phyloP scores from a whole-genome alignment of 2,797 vertebrate species.

The Phoeniculus purpureus region DNA sequence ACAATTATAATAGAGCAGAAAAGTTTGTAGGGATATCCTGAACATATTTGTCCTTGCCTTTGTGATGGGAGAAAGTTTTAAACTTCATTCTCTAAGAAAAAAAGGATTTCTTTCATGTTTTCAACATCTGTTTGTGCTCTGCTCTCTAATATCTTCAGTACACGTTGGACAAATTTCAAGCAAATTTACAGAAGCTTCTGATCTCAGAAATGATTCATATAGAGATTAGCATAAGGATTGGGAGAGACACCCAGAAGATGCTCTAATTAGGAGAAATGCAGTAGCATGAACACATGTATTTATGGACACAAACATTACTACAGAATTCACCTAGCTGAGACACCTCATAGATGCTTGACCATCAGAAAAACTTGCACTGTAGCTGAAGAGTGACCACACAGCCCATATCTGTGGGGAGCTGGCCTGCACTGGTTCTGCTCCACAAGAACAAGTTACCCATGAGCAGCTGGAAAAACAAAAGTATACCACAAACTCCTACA shows the following conservation, averaged over 20 bases:
- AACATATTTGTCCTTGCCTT: neutral
- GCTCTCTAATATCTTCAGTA: neutral
- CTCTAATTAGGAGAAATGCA: neutral
- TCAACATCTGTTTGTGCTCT: neutral
- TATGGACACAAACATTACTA: neutral
- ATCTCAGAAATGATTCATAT: neutral
- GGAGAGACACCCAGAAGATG: neutral
- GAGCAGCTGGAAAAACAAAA: neutral
- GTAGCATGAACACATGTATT: neutral
- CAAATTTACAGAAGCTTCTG: neutral
- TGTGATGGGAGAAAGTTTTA: neutral
- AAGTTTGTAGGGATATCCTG: neutral
- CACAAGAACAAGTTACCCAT: neutral
- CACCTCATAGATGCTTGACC: neutral
- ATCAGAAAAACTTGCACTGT: neutral
- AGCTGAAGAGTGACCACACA: neutral
- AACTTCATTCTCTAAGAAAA: neutral
- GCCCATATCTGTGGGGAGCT: neutral
- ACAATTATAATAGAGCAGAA: neutral
- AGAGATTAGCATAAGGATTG: neutral
- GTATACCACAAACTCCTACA: neutral
- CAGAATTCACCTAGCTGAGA: neutral
- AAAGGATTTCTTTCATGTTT: neutral
- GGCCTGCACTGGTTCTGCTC: neutral
- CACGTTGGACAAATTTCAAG: neutral